These are phyloP conservation scores for Atta cephalotes DNA, from an alignment of 1,140 invertebrate species.

Conservation along the genomic window DNA sequence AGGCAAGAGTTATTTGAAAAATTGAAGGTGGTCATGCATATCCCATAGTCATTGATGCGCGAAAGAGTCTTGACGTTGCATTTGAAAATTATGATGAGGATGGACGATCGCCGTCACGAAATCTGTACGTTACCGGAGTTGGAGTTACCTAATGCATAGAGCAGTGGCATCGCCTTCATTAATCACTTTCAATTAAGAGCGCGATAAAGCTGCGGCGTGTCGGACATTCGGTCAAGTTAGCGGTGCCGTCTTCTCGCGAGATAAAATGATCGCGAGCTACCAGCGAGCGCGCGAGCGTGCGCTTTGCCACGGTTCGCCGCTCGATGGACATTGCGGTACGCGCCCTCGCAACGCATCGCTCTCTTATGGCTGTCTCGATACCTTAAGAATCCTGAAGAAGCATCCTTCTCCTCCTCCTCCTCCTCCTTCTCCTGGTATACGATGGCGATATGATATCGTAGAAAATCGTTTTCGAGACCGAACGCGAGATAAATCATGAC, in stretches of 20 bases:
- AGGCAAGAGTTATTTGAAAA: not conserved
- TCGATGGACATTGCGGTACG: not conserved
- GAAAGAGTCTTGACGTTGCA: constrained; percentile 2
- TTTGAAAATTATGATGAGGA: constrained; percentile 18
- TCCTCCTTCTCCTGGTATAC: constrained; percentile 24
- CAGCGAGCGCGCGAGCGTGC: not conserved
- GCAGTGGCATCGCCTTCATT: constrained; percentile 23
- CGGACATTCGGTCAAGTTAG: constrained; percentile 62
- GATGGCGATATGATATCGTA: constrained; percentile 67
- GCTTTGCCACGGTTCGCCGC: constrained; percentile 31
- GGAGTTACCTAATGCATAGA: constrained; percentile 23
- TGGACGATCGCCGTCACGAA: constrained; percentile 21
- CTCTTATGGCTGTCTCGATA: not conserved
- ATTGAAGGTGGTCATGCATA: not conserved
- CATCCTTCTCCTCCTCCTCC: constrained; percentile 19
- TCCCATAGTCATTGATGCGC: not conserved
- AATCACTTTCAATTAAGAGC: constrained; percentile 63
- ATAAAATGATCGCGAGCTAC: constrained; percentile 50
- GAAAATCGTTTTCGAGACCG: constrained; percentile 72
- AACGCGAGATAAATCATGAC: constrained; percentile 73
- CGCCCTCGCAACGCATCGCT: constrained; percentile 8
- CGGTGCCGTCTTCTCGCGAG: constrained; percentile 48
- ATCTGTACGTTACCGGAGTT: constrained; percentile 13
- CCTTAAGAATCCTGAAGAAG: constrained; percentile 12
- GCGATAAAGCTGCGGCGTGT: constrained; percentile 38